These are phyloP conservation scores for Elanus axillaris DNA, from an alignment of 2,113 vertebrate species.

Conservation along the genomic window DNA sequence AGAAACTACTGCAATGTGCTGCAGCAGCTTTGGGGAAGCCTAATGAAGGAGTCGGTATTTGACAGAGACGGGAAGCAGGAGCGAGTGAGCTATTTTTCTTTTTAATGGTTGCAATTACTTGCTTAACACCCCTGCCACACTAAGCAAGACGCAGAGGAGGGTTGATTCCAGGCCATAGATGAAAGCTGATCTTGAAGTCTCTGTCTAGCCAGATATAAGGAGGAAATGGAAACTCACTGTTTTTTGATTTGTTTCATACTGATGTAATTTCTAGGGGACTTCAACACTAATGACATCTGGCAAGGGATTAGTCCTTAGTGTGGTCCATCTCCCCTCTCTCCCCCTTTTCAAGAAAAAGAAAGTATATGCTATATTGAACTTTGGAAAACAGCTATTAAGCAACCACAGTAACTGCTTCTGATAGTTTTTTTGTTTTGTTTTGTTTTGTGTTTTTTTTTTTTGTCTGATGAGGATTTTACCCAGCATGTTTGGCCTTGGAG, in stretches of 20 bases:
- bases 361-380: background rate
- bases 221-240: slow-evolving; percentile 36
- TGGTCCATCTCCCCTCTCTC: background rate
- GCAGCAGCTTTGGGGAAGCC: background rate
- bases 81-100: background rate
- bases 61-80: background rate
- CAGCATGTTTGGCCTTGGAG: slow-evolving; percentile 56
- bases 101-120: slow-evolving; percentile 24
- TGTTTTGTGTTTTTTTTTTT: background rate
- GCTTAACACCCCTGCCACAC: slow-evolving; percentile 7
- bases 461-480: slow-evolving; percentile 43
- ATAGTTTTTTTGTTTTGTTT: background rate
- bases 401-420: slow-evolving; percentile 17
- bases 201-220: slow-evolving; percentile 13
- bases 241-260: slow-evolving; percentile 31
- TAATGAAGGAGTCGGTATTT: background rate
- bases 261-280: slow-evolving; percentile 40
- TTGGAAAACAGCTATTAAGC: slow-evolving; percentile 17
- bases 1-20: background rate
- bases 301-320: background rate
- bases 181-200: slow-evolving; percentile 37
- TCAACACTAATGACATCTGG: slow-evolving; percentile 37
- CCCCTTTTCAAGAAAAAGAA: slow-evolving; percentile 8
- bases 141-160: background rate
- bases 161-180: background rate